These are phyloP conservation scores for Sebastiscus tertius DNA, from an alignment of 2,797 vertebrate genomes.

Conservation along the genomic window DNA sequence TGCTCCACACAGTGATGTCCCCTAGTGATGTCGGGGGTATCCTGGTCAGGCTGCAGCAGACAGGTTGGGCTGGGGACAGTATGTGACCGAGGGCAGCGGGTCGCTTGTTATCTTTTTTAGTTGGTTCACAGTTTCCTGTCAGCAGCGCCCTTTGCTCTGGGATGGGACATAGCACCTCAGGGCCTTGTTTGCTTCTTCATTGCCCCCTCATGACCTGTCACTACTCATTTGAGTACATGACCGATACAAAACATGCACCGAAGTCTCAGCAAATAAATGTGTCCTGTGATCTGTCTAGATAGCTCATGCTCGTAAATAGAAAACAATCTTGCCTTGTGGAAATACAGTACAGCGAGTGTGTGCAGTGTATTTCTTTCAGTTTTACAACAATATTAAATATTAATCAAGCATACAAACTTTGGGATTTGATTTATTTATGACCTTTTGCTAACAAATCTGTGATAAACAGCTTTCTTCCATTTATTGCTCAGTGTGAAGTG, in stretches of 20 bases:
- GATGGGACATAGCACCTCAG: slow-evolving; percentile 48
- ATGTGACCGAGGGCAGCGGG: slow-evolving; percentile 35
- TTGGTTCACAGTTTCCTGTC: slow-evolving; percentile 48
- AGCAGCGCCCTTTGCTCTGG: slow-evolving; percentile 52
- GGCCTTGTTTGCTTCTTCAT: slow-evolving; percentile 43
- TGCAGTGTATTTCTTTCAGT: not conserved
- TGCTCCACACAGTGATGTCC: not conserved
- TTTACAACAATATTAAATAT: slow-evolving; percentile 17
- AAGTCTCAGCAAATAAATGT: not conserved
- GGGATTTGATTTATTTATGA: slow-evolving; percentile 17
- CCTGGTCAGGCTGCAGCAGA: slow-evolving; percentile 30
- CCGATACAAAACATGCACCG: slow-evolving; percentile 27
- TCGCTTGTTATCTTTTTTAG: slow-evolving; percentile 47
- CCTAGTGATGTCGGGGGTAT: slow-evolving; percentile 18
- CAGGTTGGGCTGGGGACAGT: slow-evolving; percentile 46
- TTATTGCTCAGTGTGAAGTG: not conserved
- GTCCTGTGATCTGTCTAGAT: slow-evolving; percentile 4
- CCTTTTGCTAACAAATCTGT: not conserved
- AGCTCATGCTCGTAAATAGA: not conserved
- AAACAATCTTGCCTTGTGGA: not conserved
- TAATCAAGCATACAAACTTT: not conserved
- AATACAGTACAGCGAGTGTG: not conserved
- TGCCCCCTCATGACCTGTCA: slow-evolving; percentile 62
- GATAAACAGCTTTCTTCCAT: not conserved
- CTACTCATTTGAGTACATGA: slow-evolving; percentile 45